Percentiles rank a stretch among this genome's conserved stretches.
Conservation (phyloP, 1,140 invertebrate species). For the Cepaea nemoralis region DNA sequence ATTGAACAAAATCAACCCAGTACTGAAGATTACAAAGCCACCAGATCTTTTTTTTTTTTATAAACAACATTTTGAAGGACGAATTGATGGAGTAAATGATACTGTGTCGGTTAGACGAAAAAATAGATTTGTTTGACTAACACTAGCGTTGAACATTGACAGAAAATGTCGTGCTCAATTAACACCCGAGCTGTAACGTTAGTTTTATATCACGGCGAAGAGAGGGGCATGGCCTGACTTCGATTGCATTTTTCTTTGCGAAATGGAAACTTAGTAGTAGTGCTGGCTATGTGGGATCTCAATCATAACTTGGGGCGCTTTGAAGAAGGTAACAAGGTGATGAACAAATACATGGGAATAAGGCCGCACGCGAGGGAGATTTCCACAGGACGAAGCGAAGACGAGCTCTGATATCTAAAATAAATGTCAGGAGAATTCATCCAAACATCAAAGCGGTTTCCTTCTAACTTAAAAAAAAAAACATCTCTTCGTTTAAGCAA, state of each 20-base stretch:
- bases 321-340: slow-evolving; percentile 4
- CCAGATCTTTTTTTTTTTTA: too few relatives aligned
- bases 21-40: too few relatives aligned
- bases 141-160: too few relatives aligned
- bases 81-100: too few relatives aligned
- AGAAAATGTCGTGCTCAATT: too few relatives aligned
- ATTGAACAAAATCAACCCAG: too few relatives aligned
- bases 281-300: neutral
- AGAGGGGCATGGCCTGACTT: neutral
- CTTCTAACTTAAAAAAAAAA: too few relatives aligned
- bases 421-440: slow-evolving; percentile 2
- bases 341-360: neutral
- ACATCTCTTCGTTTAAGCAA: too few relatives aligned
- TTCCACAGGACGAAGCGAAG: neutral
- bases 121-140: too few relatives aligned
- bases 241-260: neutral
- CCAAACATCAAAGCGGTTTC: neutral
- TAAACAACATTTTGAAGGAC: too few relatives aligned
- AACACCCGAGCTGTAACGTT: too few relatives aligned
- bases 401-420: neutral
- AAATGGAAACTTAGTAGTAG: neutral
- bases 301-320: slow-evolving; percentile 3
- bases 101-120: too few relatives aligned
- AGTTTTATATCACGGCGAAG: neutral
- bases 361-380: neutral